These are phyloP conservation scores for Progne subis DNA, from an alignment of 2,113 vertebrate genomes.

Conservation along the genomic window DNA sequence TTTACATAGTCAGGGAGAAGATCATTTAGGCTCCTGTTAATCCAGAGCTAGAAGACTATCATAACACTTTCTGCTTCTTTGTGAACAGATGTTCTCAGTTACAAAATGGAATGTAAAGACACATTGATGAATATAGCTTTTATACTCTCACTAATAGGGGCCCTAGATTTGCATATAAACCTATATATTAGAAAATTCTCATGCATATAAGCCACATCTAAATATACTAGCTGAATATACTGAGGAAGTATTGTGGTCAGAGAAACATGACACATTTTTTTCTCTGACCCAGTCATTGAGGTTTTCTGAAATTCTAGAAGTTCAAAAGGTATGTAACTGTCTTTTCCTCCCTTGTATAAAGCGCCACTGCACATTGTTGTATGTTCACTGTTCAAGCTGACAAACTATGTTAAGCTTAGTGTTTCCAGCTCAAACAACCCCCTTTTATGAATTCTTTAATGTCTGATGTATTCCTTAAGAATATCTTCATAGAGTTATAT, in stretches of 20 bases:
- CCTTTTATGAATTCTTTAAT: neutral
- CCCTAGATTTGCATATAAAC: neutral
- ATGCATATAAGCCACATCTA: neutral
- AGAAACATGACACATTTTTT: neutral
- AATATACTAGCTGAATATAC: neutral
- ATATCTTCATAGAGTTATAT: neutral
- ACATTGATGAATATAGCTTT: neutral
- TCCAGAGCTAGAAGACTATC: neutral
- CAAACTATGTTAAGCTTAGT: neutral
- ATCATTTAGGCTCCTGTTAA: neutral
- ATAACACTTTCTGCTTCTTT: neutral
- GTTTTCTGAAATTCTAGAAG: neutral
- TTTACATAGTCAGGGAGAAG: neutral
- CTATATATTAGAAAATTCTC: neutral
- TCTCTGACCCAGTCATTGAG: neutral
- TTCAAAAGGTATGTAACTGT: accelerated
- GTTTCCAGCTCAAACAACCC: neutral
- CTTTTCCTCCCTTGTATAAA: neutral
- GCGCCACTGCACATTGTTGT: neutral
- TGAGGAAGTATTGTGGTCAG: neutral
- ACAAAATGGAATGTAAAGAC: neutral
- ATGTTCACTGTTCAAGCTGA: neutral
- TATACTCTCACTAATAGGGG: neutral
- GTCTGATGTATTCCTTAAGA: neutral
- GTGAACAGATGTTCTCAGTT: neutral